Evolutionary conservation across 2,888 invertebrate species (phyloP), one percentile per base, ranked within the genome.

Genomic region (Cantharis lateralis): DNA sequence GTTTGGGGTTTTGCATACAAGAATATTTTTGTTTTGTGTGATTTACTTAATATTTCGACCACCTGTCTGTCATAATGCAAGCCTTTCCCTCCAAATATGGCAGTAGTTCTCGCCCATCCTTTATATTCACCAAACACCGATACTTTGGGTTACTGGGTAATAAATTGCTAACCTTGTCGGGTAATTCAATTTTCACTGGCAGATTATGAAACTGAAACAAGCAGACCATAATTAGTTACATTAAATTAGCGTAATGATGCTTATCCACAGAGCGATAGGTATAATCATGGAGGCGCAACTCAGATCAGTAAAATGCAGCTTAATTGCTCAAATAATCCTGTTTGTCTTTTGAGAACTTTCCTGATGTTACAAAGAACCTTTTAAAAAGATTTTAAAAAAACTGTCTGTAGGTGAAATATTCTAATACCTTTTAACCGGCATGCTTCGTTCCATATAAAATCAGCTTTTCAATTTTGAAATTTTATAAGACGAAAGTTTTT

Each of bases 41-140:
- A 32, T 32, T 32, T 32, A 32, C 32, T 32, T 32, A 4, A 32
- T 13, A 13, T 48, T 66, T 32, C 15, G 48, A 73, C 15, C 62
- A 16, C 48, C 9, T 24, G 24, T 24, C 71, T 18, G 68, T 62
- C 63, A 71, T 24, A 68, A 62, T 71, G 64, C 73, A 64, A 74
- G 69, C 79, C 80, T 81, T 81, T 81, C 81, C 78, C 79, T 71
- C 81, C 81, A 74, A 79, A 79, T 80, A 78, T 70, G 80, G 80
- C 28, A 62, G 71, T 63, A 10, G 76, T 78, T 74, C 71, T 71
- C 77, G 72, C 75, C 75, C 78, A 79, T 78, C 77, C 62, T 73
- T 32, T 32, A 13, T 32, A 32, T 32, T 32, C 13, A n/a, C 32
- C 32, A 13, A 32, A 32, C 28, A 32, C 28, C 3, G 11, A 32